Percentiles rank a stretch among this genome's conserved stretches.
Evolutionary conservation across 2,113 vertebrate species (phyloP).

Genomic region (Sinocyclocheilus rhinocerous): DNA sequence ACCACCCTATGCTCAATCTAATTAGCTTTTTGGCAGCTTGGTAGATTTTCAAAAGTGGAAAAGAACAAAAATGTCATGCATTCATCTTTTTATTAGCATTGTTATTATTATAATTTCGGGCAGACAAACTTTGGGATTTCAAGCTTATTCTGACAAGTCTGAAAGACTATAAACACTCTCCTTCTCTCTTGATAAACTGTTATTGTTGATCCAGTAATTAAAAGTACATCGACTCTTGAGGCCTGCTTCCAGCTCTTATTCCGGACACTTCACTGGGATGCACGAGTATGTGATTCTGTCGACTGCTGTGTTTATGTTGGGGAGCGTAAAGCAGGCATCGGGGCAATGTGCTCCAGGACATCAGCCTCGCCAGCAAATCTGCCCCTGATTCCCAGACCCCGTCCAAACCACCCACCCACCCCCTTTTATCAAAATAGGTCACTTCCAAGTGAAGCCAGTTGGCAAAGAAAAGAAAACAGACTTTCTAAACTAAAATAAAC

Average conservation of each 20-base stretch:
- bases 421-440: slow-evolving; percentile 73
- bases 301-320: background rate
- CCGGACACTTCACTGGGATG: background rate
- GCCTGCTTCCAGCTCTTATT: background rate
- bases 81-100: slow-evolving; percentile 12
- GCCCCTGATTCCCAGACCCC: slow-evolving; percentile 67
- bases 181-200: slow-evolving; percentile 20
- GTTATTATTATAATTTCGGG: background rate
- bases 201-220: slow-evolving; percentile 8
- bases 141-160: background rate
- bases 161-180: slow-evolving; percentile 3
- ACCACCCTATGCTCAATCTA: slow-evolving; percentile 3
- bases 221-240: background rate
- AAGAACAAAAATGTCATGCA: background rate
- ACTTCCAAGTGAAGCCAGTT: slow-evolving; percentile 66
- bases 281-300: background rate
- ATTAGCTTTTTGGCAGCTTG: slow-evolving; percentile 43
- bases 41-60: slow-evolving; percentile 11
- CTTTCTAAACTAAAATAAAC: slow-evolving; percentile 49
- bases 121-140: slow-evolving; percentile 13
- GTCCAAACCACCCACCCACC: slow-evolving; percentile 51
- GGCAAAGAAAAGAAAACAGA: slow-evolving; percentile 68
- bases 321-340: slow-evolving; percentile 15
- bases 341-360: slow-evolving; percentile 29
- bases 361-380: slow-evolving; percentile 56